A percentile compares a stretch with the other conserved stretches of the same genome.
phyloP scores from a whole-genome alignment of 1,140 invertebrate species.

The Lucilia cuprina region DNA sequence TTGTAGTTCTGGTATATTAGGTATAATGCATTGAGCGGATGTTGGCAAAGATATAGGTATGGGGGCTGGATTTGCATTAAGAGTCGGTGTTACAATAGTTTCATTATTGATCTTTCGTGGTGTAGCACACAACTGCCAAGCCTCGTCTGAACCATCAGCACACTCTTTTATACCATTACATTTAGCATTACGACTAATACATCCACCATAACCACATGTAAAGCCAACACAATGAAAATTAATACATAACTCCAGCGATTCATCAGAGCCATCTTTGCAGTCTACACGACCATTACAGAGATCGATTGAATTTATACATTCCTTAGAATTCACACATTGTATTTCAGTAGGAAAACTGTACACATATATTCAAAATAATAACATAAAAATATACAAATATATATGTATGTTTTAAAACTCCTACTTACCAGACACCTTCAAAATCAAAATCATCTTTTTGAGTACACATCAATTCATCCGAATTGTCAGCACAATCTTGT shows the following conservation, averaged over 20 bases:
- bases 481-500: slow-evolving; percentile 73
- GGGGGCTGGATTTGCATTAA: not conserved
- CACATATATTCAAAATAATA: not conserved
- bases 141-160: slow-evolving; percentile 67
- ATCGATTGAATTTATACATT: slow-evolving; percentile 19
- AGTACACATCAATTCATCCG: slow-evolving; percentile 68
- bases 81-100: not conserved
- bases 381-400: not conserved
- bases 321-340: slow-evolving; percentile 18
- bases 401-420: not conserved
- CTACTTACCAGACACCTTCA: slow-evolving; percentile 13
- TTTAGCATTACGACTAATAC: slow-evolving; percentile 69
- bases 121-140: slow-evolving; percentile 28
- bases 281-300: slow-evolving; percentile 72
- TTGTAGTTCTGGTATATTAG: not conserved
- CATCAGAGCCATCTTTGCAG: slow-evolving; percentile 73
- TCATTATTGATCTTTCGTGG: not conserved
- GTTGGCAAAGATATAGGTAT: not conserved
- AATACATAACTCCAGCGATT: slow-evolving; percentile 61
- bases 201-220: slow-evolving; percentile 68
- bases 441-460: not conserved
- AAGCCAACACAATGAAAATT: slow-evolving; percentile 62
- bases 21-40: not conserved
- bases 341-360: not conserved
- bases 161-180: slow-evolving; percentile 67